A percentile compares a stretch with the other conserved stretches of the same genome.
phyloP scores from a whole-genome alignment of 2,888 invertebrate genomes.

The Tenodera sinensis region DNA sequence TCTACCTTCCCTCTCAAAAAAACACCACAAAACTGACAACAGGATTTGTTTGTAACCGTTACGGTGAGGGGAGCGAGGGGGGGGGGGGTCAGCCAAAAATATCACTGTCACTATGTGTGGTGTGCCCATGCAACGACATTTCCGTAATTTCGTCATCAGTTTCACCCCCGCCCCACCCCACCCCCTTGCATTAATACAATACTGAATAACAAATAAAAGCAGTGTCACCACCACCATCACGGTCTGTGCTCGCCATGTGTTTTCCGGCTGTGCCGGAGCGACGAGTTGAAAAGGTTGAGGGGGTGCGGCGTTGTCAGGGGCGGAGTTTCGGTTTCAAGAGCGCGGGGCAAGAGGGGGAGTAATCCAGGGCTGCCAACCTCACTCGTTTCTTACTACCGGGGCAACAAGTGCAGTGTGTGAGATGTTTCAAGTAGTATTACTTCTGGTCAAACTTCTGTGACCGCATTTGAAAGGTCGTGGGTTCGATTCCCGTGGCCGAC shows the following conservation, averaged over 20 bases:
- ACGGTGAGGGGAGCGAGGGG: neutral
- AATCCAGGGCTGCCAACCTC: conserved; percentile 5
- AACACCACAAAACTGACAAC: neutral
- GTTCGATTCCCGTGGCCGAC: no score
- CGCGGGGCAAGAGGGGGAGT: neutral
- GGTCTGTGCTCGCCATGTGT: conserved; percentile 14
- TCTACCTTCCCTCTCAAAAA: neutral
- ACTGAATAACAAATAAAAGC: conserved; percentile 6
- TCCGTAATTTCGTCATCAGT: conserved; percentile 23
- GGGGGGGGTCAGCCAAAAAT: neutral
- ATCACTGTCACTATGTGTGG: neutral
- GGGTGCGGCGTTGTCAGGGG: neutral
- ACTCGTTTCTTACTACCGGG: neutral
- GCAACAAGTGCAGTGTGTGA: no score
- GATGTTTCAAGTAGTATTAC: no score
- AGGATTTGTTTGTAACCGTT: neutral
- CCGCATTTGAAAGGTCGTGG: no score
- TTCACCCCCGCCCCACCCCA: neutral
- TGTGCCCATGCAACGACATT: neutral
- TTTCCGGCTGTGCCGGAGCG: conserved; percentile 19
- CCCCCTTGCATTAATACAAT: neutral
- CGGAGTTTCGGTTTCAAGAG: conserved; percentile 9
- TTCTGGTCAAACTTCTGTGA: no score
- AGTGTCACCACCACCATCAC: neutral
- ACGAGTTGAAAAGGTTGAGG: conserved; percentile 18